A percentile compares a stretch with the other conserved stretches of the same genome.
Evolutionary conservation across 2,888 invertebrate genomes (phyloP).

Genomic region (Patella pellucida): DNA sequence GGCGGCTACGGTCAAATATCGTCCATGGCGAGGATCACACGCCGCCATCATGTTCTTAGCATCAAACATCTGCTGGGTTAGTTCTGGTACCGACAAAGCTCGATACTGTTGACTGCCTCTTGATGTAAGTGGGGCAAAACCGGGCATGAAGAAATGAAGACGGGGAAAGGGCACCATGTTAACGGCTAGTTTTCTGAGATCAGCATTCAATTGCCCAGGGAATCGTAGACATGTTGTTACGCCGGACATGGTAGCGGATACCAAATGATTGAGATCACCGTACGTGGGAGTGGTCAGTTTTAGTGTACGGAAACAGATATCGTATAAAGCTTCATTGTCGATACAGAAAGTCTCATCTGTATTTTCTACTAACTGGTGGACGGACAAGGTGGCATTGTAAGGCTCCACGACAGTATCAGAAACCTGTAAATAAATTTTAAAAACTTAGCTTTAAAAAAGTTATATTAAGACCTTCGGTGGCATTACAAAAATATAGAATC

Average conservation of each 20-base stretch:
- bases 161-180: background rate
- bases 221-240: conserved; percentile 5
- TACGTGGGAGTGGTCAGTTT: conserved; percentile 2
- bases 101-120: conserved; percentile 1
- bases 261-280: conserved; percentile 6
- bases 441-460: background rate
- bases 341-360: conserved; percentile 7
- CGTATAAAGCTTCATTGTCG: conserved; percentile 8
- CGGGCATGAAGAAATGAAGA: conserved; percentile 10
- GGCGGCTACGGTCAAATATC: background rate
- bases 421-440: background rate
- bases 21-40: conserved; percentile 2
- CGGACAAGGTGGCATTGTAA: conserved; percentile 1
- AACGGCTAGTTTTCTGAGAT: background rate
- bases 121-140: conserved; percentile 8
- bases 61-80: conserved; percentile 8
- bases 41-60: conserved; percentile 10
- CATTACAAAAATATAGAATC: too few relatives aligned
- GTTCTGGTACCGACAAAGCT: background rate
- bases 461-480: background rate
- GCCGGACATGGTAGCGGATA: conserved; percentile 2
- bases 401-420: conserved; percentile 1
- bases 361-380: conserved; percentile 5
- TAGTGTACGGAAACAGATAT: background rate
- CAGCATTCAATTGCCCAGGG: conserved; percentile 7